These are phyloP conservation scores for Aelia acuminata DNA, from an alignment of 2,888 invertebrate genomes.

Conservation along the genomic window DNA sequence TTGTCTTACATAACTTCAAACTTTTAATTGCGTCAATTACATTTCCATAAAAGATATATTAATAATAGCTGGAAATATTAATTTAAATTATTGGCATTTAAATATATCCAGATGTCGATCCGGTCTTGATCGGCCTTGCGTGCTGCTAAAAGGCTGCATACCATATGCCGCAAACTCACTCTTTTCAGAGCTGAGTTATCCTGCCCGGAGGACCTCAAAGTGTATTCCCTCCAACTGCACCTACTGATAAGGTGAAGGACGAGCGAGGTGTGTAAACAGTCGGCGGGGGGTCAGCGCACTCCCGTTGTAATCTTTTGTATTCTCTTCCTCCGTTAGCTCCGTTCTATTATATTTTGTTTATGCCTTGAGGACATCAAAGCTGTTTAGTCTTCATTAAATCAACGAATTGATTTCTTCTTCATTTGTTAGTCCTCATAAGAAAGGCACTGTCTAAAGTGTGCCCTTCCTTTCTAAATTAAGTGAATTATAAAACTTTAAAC, in stretches of 20 bases:
- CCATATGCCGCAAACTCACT: not conserved
- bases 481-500: too few species aligned
- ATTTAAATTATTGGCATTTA: conserved; percentile 5
- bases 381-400: not conserved
- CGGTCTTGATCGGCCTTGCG: not conserved
- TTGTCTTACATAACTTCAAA: not conserved
- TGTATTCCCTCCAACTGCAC: not conserved
- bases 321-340: conserved; percentile 10
- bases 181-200: not conserved
- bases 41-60: not conserved
- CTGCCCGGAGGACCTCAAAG: not conserved
- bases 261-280: not conserved
- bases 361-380: not conserved
- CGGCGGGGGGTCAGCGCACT: not conserved
- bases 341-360: not conserved
- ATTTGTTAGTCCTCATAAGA: not conserved
- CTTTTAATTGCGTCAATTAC: not conserved
- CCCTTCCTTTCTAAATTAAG: too few species aligned
- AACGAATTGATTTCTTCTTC: not conserved
- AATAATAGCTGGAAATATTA: not conserved
- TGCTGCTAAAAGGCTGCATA: not conserved
- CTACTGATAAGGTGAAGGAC: conserved; percentile 26
- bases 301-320: not conserved
- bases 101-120: not conserved
- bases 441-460: too few species aligned